Evolutionary conservation across 2,113 vertebrate species (phyloP), one percentile per base, ranked within the genome.

Genomic region (Morone saxatilis): DNA sequence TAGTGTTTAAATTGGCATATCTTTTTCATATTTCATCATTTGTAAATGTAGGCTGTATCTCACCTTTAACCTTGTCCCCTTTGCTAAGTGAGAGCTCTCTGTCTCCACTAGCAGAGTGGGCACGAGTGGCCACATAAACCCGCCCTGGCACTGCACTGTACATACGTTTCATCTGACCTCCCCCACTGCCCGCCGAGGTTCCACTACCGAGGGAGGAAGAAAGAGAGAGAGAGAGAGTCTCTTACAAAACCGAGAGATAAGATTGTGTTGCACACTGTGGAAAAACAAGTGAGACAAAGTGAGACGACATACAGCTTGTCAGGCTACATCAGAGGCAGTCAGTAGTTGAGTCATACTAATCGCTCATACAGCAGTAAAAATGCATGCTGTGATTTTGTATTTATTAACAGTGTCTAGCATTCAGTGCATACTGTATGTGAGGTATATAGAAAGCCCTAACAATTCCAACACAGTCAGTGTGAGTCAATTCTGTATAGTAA

Each of bases 31-130:
- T 47, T 76, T 40, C 4, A 56, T 0, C 20, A 5, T 43, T 25
- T 69, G 6, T 19, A 22, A 5, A 65, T 43, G 17, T 47, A n/a
- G 20, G 0, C 69, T 67, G 9, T 4, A 3, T 80, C 88, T 93
- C 92, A 97, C 97, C 97, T 97, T 98, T 98, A 78, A 98, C 97
- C 89, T 96, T 97, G 94, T 98, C 97, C 10, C 97, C 97, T 91
- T 98, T 98, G 94, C 92, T 98, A 78, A 98, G 90, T 31, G 95
- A 96, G 76, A 98, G 96, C 88, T 98, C 97, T 8, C 96, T 95
- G 68, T 98, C 97, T 5, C 93, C 96, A 22, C 95, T 95, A 0
- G 97, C 95, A 56, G 97, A 95, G 94, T 98, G 96, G 0, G 95
- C 95, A 41, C 97, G 96, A 41, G 96, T 95, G 0, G 96, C 97